These are phyloP conservation scores for Drosophila mauritiana DNA, from an alignment of 1,140 invertebrate species.

Conservation along the genomic window DNA sequence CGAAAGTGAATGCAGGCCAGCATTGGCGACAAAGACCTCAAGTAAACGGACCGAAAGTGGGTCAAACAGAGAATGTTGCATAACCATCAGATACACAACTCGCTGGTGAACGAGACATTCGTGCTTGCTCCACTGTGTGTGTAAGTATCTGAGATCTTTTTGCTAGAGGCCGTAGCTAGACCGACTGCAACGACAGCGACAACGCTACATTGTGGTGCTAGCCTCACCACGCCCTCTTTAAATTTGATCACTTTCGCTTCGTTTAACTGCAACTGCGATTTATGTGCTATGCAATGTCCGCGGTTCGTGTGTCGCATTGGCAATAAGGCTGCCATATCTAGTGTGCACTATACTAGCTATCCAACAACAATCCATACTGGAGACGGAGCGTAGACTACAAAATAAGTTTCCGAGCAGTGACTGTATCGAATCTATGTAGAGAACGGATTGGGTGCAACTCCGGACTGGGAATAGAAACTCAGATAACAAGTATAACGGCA, in stretches of 20 bases:
- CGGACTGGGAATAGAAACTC: constrained; percentile 11
- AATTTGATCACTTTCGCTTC: constrained; percentile 83
- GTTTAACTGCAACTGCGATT: constrained; percentile 31
- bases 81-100: constrained; percentile 49
- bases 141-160: constrained; percentile 71
- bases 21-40: constrained; percentile 57
- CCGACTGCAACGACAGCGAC: constrained; percentile 42
- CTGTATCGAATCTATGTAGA: constrained; percentile 14
- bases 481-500: constrained; percentile 1
- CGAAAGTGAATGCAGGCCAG: constrained; percentile 65
- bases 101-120: constrained; percentile 47
- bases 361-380: constrained; percentile 1
- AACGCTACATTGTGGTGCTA: constrained; percentile 54
- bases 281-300: constrained; percentile 43
- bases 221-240: constrained; percentile 71
- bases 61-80: constrained; percentile 81
- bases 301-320: constrained; percentile 53
- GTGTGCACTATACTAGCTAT: neutral
- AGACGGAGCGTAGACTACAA: constrained; percentile 4
- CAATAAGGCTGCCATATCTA: constrained; percentile 31
- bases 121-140: constrained; percentile 41
- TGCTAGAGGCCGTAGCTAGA: constrained; percentile 74
- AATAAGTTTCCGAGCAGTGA: constrained; percentile 7
- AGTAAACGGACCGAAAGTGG: constrained; percentile 60
- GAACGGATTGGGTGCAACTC: constrained; percentile 1